Evolutionary conservation across 2,797 vertebrate species (phyloP).

Genomic region (Mormyrops attenuatus): DNA sequence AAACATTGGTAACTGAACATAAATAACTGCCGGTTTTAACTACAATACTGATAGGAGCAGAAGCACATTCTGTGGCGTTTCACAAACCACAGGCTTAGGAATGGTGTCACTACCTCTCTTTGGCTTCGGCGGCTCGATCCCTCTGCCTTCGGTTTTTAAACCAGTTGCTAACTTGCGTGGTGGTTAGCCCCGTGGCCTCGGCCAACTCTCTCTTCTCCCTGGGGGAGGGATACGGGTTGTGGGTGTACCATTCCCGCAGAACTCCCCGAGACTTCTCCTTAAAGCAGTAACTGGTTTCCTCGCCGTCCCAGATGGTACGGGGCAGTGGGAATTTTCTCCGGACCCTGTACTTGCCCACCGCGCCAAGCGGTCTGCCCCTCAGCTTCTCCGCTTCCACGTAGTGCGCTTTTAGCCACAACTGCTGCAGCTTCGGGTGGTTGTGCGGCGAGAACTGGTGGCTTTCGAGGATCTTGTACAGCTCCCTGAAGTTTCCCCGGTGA

Average conservation of each 20-base stretch:
- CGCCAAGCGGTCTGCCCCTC: slow-evolving; percentile 67
- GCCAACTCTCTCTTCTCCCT: slow-evolving; percentile 65
- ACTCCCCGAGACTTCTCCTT: slow-evolving; percentile 75
- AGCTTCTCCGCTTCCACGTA: slow-evolving; percentile 72
- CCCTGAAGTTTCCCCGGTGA: slow-evolving; percentile 71
- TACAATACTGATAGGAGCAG: background rate
- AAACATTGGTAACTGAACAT: background rate
- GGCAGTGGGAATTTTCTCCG: slow-evolving; percentile 72
- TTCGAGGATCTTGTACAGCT: slow-evolving; percentile 72
- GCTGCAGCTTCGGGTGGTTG: slow-evolving; percentile 71
- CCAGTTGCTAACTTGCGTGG: slow-evolving; percentile 72
- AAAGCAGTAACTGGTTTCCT: slow-evolving; percentile 78
- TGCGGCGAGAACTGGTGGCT: slow-evolving; percentile 72
- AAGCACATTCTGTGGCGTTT: background rate
- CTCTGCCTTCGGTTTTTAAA: slow-evolving; percentile 72
- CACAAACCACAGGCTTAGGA: background rate
- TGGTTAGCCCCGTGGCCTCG: slow-evolving; percentile 58
- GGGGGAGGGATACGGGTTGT: slow-evolving; percentile 60
- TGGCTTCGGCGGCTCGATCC: slow-evolving; percentile 67
- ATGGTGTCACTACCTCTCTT: slow-evolving; percentile 52
- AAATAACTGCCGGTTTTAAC: background rate
- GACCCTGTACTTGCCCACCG: slow-evolving; percentile 71
- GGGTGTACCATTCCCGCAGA: slow-evolving; percentile 70
- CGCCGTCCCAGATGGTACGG: slow-evolving; percentile 72
- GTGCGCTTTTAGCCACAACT: slow-evolving; percentile 72